These are phyloP conservation scores for Alaudala cheleensis DNA, from an alignment of 2,113 vertebrate genomes.

Conservation along the genomic window DNA sequence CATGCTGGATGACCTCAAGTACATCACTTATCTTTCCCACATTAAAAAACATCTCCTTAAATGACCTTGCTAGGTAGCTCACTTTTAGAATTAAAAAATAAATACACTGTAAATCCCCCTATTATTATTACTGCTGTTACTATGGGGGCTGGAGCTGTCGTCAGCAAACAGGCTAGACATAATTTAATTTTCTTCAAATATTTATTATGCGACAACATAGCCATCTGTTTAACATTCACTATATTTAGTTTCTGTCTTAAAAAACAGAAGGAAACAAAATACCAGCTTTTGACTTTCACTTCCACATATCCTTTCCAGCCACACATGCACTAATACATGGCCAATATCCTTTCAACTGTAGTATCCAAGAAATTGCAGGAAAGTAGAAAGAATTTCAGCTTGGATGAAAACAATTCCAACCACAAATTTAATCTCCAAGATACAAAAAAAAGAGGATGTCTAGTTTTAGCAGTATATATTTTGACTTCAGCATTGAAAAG, in stretches of 20 bases:
- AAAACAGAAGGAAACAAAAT: conserved; percentile 29
- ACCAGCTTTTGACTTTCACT: conserved; percentile 11
- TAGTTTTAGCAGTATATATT: background rate
- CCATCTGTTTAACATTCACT: conserved; percentile 49
- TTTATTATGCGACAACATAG: conserved; percentile 34
- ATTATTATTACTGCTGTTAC: conserved; percentile 48
- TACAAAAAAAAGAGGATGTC: background rate
- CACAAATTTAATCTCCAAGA: background rate
- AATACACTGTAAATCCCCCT: background rate
- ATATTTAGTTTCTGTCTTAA: conserved; percentile 45
- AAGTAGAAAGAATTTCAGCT: background rate
- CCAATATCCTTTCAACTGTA: background rate
- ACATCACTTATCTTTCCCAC: background rate
- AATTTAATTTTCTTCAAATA: conserved; percentile 63
- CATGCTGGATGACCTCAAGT: background rate
- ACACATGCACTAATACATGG: background rate
- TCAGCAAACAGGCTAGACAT: conserved; percentile 24
- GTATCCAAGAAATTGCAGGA: background rate
- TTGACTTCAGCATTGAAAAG: background rate
- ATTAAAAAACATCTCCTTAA: background rate
- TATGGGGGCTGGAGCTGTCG: background rate
- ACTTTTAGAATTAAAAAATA: conserved; percentile 10
- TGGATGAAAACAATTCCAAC: background rate
- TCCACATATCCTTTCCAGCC: conserved; percentile 5
- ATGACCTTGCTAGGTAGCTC: background rate